Evolutionary conservation across 1,140 invertebrate species (phyloP), one percentile per base, ranked within the genome.

Genomic region (Calephelis virginiensis): DNA sequence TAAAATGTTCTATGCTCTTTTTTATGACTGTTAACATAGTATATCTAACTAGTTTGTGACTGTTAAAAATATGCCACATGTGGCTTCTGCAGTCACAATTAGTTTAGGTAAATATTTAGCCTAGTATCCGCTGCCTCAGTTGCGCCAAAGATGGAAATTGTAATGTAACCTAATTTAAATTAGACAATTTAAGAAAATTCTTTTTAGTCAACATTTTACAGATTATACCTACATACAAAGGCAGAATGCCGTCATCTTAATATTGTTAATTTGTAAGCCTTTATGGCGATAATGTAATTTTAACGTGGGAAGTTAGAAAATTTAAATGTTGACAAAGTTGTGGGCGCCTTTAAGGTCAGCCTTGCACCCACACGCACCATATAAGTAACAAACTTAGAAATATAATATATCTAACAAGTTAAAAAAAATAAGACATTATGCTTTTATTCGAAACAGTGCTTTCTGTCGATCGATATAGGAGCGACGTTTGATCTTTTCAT

Each of bases 311-410:
- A 80, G 49, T 64, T 64, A 53, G 43, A 40, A 64, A 64, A 64
- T 61, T 64, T 75, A 77, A 86, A 87, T 84, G 78, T 82, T 82
- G 79, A 77, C 75, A 73, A 77, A 77, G 69, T 68, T 80, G 88
- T 90, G 86, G 86, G 88, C 71, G 76, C 78, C 79, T 86, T 76
- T 87, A 90, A 89, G 86, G 86, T 89, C 86, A 90, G 79, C 88
- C 88, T 89, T 90, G 88, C 88, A 86, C 88, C 88, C 88, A 90
- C 88, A 86, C 88, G 70, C 71, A 70, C 86, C 86, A 82, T 89
- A 78, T 89, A 89, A 72, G 85, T 83, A 40, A 28, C 43, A 64
- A 50, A 64, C 63, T 64, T 53, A 56, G 63, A 64, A 53, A 59
- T 59, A 59, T 59, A 12, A n/a, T 17, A 17, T 59, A 59, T 37